Evolutionary conservation across 2,888 invertebrate genomes (phyloP), one percentile per base, ranked within the genome.

Genomic region (Anorthoa munda): DNA sequence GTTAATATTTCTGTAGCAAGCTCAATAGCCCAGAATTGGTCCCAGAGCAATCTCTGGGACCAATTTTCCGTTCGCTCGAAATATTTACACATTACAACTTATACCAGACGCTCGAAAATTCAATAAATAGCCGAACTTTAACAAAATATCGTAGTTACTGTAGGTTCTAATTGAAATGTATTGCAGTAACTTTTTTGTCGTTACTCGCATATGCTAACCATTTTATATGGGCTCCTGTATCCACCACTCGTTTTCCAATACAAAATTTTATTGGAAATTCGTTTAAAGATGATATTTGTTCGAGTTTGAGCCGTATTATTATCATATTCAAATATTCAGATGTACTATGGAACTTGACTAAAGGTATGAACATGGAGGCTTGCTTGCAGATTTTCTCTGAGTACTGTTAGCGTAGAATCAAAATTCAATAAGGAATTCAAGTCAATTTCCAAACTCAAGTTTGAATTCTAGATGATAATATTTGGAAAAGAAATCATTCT

Each of bases 41-140:
- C n/a, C n/a, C n/a, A n/a, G n/a, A n/a, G n/a, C n/a, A 12, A 70
- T 65, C 66, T 63, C 45, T 15, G 66, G 48, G 72, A 75, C 60
- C 71, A 61, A 82, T 66, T 80, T 73, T 66, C 72, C 31, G 26
- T 73, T 60, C 39, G 56, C 46, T 74, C 59, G 12, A 72, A 74
- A 84, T 73, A 82, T 71, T 72, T 79, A 66, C 58, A 66, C 61
- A 68, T 68, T 69, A 69, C 63, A 67, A 82, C 66, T 66, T 56
- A 68, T 55, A 46, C 21, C 53, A 66, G 39, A 64, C 58, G 70
- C 56, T 72, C 23, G 61, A 69, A 85, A 86, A 87, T 88, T 88
- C 87, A 90, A 90, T 89, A 90, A 88, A 87, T 80, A 86, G 78
- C 61, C 64, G 55, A 88, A 89, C 84, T 89, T 87, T 79, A 83